Percentiles rank a stretch among this genome's conserved stretches.
phyloP scores from a whole-genome alignment of 1,140 invertebrate species.

The Delia radicum region DNA sequence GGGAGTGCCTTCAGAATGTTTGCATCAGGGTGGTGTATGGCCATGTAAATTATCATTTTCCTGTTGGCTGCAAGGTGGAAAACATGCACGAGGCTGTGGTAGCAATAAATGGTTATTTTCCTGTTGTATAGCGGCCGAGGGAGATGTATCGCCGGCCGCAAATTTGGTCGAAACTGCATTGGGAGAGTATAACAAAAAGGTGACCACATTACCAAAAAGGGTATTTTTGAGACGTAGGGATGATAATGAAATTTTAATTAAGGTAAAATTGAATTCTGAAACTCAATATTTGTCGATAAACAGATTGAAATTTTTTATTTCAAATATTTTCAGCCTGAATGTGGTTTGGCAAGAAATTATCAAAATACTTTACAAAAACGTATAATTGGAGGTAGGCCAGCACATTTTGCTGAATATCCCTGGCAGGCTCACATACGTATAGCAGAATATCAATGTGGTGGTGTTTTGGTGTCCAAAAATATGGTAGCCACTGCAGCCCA shows the following conservation, averaged over 20 bases:
- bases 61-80: slow-evolving; percentile 72
- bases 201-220: slow-evolving; percentile 42
- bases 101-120: slow-evolving; percentile 67
- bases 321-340: slow-evolving; percentile 58
- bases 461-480: slow-evolving; percentile 62
- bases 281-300: neutral
- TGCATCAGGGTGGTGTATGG: slow-evolving; percentile 59
- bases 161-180: slow-evolving; percentile 38
- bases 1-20: slow-evolving; percentile 64
- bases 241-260: slow-evolving; percentile 45
- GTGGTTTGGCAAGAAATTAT: slow-evolving; percentile 62
- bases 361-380: slow-evolving; percentile 67
- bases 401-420: slow-evolving; percentile 75
- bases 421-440: slow-evolving; percentile 86
- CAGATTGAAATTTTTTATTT: neutral
- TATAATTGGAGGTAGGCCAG: slow-evolving; percentile 74
- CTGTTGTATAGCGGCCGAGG: slow-evolving; percentile 61
- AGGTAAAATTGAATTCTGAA: slow-evolving; percentile 33
- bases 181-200: slow-evolving; percentile 43
- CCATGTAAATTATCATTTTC: slow-evolving; percentile 68
- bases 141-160: slow-evolving; percentile 50
- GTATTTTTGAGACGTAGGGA: slow-evolving; percentile 48
- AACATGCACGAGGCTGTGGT: slow-evolving; percentile 64
- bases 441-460: slow-evolving; percentile 77
- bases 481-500: slow-evolving; percentile 73